phyloP scores from a whole-genome alignment of 2,888 invertebrate species.

The Belgica antarctica region DNA sequence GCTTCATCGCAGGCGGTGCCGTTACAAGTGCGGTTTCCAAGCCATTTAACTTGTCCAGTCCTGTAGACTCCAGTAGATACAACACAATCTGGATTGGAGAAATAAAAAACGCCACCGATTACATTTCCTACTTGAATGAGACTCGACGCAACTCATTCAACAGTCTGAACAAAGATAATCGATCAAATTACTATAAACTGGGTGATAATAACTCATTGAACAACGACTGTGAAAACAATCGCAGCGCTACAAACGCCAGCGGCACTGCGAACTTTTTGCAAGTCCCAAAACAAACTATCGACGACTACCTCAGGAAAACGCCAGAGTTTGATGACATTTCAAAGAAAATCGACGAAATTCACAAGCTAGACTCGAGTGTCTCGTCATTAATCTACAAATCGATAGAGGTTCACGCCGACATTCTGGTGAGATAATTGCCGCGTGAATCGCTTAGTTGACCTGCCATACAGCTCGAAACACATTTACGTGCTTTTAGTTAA shows the following conservation, averaged over 20 bases:
- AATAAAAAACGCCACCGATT: conserved; percentile 43
- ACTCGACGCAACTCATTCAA: conserved; percentile 37
- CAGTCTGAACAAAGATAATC: conserved; percentile 38
- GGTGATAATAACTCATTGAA: conserved; percentile 17
- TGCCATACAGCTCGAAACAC: too few species aligned
- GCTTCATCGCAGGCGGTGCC: conserved; percentile 37
- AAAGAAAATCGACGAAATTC: conserved; percentile 39
- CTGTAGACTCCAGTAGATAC: too few species aligned
- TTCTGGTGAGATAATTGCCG: conserved; percentile 26
- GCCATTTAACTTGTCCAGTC: conserved; percentile 12
- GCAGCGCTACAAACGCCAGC: background rate
- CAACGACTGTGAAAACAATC: background rate
- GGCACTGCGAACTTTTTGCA: conserved; percentile 12
- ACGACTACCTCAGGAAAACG: conserved; percentile 16
- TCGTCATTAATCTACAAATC: conserved; percentile 35
- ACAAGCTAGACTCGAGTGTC: conserved; percentile 30
- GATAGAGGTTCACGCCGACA: conserved; percentile 42
- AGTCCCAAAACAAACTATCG: conserved; percentile 8
- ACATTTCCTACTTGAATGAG: conserved; percentile 30
- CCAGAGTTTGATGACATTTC: conserved; percentile 36
- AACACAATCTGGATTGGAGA: conserved; percentile 35
- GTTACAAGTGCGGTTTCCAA: conserved; percentile 41
- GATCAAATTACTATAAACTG: conserved; percentile 37
- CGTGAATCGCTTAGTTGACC: too few species aligned
- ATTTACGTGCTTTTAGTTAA: too few species aligned